Evolutionary conservation across 1,140 invertebrate genomes (phyloP).

Genomic region (Drosophila arizonae): DNA sequence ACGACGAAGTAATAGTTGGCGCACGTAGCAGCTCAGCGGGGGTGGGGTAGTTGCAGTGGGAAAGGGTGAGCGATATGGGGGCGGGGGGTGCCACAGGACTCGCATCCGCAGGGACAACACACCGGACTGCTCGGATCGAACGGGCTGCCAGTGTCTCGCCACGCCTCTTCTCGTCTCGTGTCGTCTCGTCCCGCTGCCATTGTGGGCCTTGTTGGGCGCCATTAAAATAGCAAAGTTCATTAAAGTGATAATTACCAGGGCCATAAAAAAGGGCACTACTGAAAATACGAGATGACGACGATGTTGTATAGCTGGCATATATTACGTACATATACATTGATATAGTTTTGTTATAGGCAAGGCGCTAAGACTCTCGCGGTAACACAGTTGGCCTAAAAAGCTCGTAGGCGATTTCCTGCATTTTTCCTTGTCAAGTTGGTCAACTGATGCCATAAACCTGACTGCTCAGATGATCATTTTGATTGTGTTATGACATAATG

Average conservation of each 20-base stretch:
- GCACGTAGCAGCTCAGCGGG: constrained; percentile 29
- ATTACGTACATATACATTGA: no score
- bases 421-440: no score
- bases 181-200: constrained; percentile 19
- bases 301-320: neutral
- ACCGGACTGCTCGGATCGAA: constrained; percentile 9
- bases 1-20: constrained; percentile 7
- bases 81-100: constrained; percentile 7
- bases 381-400: no score
- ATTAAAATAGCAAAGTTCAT: constrained; percentile 78
- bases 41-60: no score
- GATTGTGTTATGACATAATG: no score
- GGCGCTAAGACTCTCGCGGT: no score
- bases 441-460: no score
- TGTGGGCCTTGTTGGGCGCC: constrained; percentile 48
- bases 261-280: constrained; percentile 47
- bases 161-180: no score
- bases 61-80: no score
- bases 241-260: constrained; percentile 80
- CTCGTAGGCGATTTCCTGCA: no score
- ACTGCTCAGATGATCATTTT: no score
- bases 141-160: neutral
- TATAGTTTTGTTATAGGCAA: no score
- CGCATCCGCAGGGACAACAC: constrained; percentile 1
- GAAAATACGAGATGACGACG: constrained; percentile 10